phyloP scores from a whole-genome alignment of 2,888 invertebrate genomes.

The Spisula solida region DNA sequence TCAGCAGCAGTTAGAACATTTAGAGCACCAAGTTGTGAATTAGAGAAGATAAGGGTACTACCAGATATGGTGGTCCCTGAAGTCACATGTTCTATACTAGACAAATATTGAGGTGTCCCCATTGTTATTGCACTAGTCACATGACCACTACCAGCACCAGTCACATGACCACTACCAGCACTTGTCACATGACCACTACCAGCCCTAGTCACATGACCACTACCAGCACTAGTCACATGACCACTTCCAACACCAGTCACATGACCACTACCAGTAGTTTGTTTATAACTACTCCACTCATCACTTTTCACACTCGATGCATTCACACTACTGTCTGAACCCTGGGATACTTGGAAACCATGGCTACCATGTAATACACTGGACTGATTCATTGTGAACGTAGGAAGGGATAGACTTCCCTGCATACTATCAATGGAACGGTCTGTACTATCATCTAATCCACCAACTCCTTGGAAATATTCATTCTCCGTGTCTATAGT shows the following conservation, averaged over 20 bases:
- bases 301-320: not conserved
- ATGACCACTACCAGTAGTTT: not conserved
- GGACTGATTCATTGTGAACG: constrained; percentile 57
- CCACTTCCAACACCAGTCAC: not conserved
- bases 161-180: not conserved
- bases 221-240: not conserved
- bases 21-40: constrained; percentile 22
- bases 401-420: constrained; percentile 45
- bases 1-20: not conserved
- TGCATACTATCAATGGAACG: constrained; percentile 60
- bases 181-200: no score
- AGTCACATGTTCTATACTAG: constrained; percentile 20
- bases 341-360: constrained; percentile 52
- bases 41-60: constrained; percentile 31
- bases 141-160: not conserved
- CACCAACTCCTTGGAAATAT: constrained; percentile 54
- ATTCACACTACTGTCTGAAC: constrained; percentile 2
- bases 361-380: constrained; percentile 50
- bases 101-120: not conserved
- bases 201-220: not conserved
- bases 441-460: constrained; percentile 40
- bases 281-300: not conserved
- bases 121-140: not conserved
- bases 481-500: constrained; percentile 51
- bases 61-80: constrained; percentile 13